These are phyloP conservation scores for Zosterops hypoxanthus DNA, from an alignment of 2,113 vertebrate genomes.

Conservation along the genomic window DNA sequence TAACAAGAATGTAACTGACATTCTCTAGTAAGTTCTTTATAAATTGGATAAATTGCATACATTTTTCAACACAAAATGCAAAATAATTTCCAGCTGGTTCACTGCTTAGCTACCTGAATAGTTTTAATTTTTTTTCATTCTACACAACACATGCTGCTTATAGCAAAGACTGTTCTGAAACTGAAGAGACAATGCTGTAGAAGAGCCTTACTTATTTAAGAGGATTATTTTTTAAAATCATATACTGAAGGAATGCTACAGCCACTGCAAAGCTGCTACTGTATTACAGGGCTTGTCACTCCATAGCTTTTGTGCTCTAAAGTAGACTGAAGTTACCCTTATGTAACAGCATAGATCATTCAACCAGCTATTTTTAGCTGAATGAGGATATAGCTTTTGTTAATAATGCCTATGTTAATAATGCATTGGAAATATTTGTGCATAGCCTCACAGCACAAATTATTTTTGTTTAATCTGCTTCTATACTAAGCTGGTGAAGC, in stretches of 20 bases:
- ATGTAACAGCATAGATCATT: conserved; percentile 7
- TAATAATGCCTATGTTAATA: conserved; percentile 56
- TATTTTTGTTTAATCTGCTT: conserved; percentile 59
- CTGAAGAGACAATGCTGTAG: neutral
- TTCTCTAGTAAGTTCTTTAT: neutral
- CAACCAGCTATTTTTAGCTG: conserved; percentile 29
- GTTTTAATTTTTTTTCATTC: neutral
- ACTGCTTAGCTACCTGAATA: neutral
- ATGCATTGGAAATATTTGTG: conserved; percentile 28
- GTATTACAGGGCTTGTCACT: neutral
- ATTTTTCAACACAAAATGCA: neutral
- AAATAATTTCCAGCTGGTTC: neutral
- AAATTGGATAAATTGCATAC: neutral
- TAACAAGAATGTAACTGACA: neutral
- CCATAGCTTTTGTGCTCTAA: conserved; percentile 7
- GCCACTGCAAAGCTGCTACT: neutral
- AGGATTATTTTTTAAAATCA: neutral
- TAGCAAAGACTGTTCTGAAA: neutral
- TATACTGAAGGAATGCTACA: neutral
- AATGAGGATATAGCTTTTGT: conserved; percentile 10
- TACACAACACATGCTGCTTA: neutral
- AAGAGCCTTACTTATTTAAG: neutral
- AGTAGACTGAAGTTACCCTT: neutral
- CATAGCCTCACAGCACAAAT: conserved; percentile 17
- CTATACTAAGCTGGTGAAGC: neutral